phyloP scores from a whole-genome alignment of 1,140 invertebrate species.

The Teleopsis dalmanni region DNA sequence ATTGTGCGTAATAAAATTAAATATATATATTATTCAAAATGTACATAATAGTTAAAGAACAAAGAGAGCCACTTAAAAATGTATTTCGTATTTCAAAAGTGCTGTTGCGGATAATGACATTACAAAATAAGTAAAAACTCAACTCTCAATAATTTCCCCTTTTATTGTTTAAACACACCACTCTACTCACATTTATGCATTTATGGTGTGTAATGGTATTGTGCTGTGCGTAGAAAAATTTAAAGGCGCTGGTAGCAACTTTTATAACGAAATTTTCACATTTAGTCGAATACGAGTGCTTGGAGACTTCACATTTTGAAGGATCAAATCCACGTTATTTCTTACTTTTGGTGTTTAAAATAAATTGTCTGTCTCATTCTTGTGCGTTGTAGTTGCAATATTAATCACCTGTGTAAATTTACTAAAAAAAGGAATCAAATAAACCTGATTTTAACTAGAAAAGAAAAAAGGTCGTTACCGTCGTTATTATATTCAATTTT shows the following conservation, averaged over 20 bases:
- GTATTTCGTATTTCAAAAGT: slow-evolving; percentile 7
- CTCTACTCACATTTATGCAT: not conserved
- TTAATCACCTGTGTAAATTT: too few relatives aligned
- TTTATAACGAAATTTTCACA: slow-evolving; percentile 10
- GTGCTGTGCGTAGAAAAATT: not conserved
- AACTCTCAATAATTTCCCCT: too few relatives aligned
- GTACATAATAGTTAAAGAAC: too few relatives aligned
- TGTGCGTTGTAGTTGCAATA: too few relatives aligned
- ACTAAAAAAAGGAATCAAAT: too few relatives aligned
- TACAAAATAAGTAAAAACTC: not conserved
- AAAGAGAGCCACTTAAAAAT: too few relatives aligned
- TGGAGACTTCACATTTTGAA: slow-evolving; percentile 43
- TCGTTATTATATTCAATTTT: too few relatives aligned
- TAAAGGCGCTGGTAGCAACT: slow-evolving; percentile 8
- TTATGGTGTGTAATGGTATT: not conserved
- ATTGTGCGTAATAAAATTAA: too few relatives aligned
- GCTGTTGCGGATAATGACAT: slow-evolving; percentile 8
- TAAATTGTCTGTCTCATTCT: slow-evolving; percentile 8
- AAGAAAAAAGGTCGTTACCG: too few relatives aligned
- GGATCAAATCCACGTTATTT: slow-evolving; percentile 41
- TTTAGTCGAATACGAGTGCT: slow-evolving; percentile 24
- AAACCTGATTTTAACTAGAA: too few relatives aligned
- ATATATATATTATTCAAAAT: too few relatives aligned
- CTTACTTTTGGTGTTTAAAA: slow-evolving; percentile 5
- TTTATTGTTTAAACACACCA: not conserved